These are phyloP conservation scores for Agrenia bidenticulata DNA, from an alignment of 2,888 invertebrate species.

Conservation along the genomic window DNA sequence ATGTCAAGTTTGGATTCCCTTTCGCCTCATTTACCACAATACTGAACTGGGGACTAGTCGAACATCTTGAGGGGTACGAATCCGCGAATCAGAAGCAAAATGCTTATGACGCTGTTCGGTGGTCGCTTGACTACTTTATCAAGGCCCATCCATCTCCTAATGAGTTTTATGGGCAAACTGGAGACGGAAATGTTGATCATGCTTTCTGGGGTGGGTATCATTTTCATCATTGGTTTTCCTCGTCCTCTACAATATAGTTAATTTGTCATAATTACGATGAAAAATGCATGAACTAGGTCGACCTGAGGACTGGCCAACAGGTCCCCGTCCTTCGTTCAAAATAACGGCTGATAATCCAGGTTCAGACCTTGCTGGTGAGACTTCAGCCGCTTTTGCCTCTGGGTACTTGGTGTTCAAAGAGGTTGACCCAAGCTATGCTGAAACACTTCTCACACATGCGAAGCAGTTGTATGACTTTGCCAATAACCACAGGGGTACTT, in stretches of 20 bases:
- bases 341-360: constrained; percentile 41
- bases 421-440: constrained; percentile 46
- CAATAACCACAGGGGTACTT: constrained; percentile 40
- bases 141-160: constrained; percentile 57
- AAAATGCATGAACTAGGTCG: too few relatives aligned
- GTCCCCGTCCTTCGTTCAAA: constrained; percentile 14
- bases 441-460: constrained; percentile 40
- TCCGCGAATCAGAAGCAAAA: constrained; percentile 59
- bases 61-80: constrained; percentile 60
- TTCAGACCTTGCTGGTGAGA: constrained; percentile 56
- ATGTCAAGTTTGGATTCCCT: constrained; percentile 63
- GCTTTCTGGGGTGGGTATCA: constrained; percentile 60
- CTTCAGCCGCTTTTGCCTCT: constrained; percentile 56
- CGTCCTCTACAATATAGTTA: too few relatives aligned
- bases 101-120: constrained; percentile 60
- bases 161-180: constrained; percentile 63
- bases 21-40: constrained; percentile 62
- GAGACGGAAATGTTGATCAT: constrained; percentile 63
- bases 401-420: constrained; percentile 53
- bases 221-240: too few relatives aligned
- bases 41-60: constrained; percentile 61
- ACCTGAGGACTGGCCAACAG: constrained; percentile 31
- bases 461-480: constrained; percentile 49
- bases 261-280: too few relatives aligned
- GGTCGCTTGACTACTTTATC: constrained; percentile 65